Evolutionary conservation across 2,888 invertebrate species (phyloP), one percentile per base, ranked within the genome.

Genomic region (Drosophila macrospina): DNA sequence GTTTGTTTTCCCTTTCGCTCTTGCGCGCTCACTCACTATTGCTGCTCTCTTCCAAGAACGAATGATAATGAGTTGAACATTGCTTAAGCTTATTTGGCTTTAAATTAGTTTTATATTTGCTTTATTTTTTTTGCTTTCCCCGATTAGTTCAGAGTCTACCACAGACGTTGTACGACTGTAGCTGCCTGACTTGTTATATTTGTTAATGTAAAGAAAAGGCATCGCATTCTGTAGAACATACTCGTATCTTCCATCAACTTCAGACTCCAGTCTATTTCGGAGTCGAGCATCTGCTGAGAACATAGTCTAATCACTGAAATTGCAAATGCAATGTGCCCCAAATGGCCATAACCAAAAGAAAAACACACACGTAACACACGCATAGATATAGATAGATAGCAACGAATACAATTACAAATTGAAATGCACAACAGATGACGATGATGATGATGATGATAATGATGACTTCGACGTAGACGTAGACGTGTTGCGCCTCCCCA

Each of bases 391-490:
- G 5, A 50, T 28, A 39, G 41, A 36, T 20, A 48, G 37, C 52
- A 45, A 56, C 16, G 59, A 52, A 56, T 63, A 57, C 60, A 66
- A 70, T 64, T 75, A 70, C 76, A 75, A 67, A 56, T 63, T 75
- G 30, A 74, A 70, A 83, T 81, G 71, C 79, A 81, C 68, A 79
- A 69, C 83, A 80, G 83, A 80, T 86, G 86, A 74, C 60, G 82
- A 57, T 28, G 56, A 16, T 37, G 34, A 41, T 34, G 47, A 26
- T 26, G 36, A 26, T 26, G 47, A 26, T 26, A 30, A 26, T 26
- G 30, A 30, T 32, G 66, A 37, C 47, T 13, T 28, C 8, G 28
- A 28, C 28, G 28, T 28, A 5, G 28, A 26, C 32, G 36, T 36
- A 47, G 66, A 37, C 54, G 16, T 32, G 47, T 11, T 20, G 54